Base-by-base conservation (phyloP, 2,888 invertebrate genomes). In the Seira sanloemensis region DNA sequence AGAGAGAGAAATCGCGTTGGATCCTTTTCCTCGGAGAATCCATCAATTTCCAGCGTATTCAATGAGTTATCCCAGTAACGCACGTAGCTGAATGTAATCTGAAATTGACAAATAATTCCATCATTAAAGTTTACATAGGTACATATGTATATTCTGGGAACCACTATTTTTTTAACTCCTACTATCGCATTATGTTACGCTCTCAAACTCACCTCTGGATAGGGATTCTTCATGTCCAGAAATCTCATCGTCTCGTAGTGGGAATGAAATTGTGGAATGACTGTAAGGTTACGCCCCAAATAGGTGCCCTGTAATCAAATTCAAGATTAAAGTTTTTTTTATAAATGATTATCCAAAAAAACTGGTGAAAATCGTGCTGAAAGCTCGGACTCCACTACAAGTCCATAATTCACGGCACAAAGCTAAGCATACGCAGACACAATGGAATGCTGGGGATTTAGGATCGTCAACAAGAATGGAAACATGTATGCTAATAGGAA, bases 1-100 rank as follows among this genome's bases (percentile, higher is more conserved):
- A 97, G 93, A 86, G 97, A 97, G 90, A 96, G 94, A 92, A 97
- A 97, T 92, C 96, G 62, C 7, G 88, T 88, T 1, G 88, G 88
- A 69, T 89, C 89, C 50, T 88, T 86, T 66, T 86, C 84, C 58
- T 88, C 88, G 18, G 86, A 54, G 67, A 89, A 88, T 62, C 87
- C 84, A 4, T 80, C 74, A 26, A 88, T 83, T 77, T 89, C 89
- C 75, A 89, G 69, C 37, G 86, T 88, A 62, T 89, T 89, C 25
- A 84, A 26, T 16, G 88, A 87, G 58, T 89, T 86, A 19, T 87
- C 87, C 71, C 78, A 77, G 66, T 87, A 87, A 12, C 88, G 86
- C 78, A 88, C 87, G 75, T 89, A 89, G 78, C 88, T 88, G 72
- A 89, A 89, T 65, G 89, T 88, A 25, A 89, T 88, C 89, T 89